These are phyloP conservation scores for Drosophila watanabei DNA, from an alignment of 1,140 invertebrate species.

Conservation along the genomic window DNA sequence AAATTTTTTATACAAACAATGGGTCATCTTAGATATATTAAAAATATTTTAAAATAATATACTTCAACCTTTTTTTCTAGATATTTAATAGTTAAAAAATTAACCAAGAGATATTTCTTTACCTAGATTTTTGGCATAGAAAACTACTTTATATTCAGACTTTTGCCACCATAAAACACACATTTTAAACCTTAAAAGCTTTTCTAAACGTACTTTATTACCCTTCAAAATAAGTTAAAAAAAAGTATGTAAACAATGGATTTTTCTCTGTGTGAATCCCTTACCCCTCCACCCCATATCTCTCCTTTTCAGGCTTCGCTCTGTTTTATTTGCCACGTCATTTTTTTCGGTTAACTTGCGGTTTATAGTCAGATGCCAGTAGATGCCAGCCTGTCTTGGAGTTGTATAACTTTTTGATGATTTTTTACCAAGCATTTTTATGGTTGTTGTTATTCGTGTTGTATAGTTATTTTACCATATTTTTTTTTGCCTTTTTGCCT, in stretches of 20 bases:
- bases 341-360: constrained; percentile 67
- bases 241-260: neutral
- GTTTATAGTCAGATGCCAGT: constrained; percentile 59
- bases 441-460: constrained; percentile 38
- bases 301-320: constrained; percentile 59
- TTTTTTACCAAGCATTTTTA: constrained; percentile 49
- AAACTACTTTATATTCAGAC: neutral
- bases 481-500: constrained; percentile 4
- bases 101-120: neutral
- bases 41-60: too few relatives aligned
- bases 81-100: neutral
- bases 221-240: neutral
- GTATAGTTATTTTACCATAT: constrained; percentile 31
- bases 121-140: neutral
- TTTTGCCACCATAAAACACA: neutral
- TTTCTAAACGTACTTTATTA: neutral
- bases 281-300: constrained; percentile 20
- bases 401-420: constrained; percentile 81
- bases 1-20: neutral
- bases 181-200: too few relatives aligned
- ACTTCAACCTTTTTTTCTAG: neutral
- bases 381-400: constrained; percentile 39
- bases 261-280: constrained; percentile 15
- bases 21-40: too few relatives aligned
- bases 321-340: constrained; percentile 82